Percentiles rank a stretch among this genome's conserved stretches.
phyloP scores from a whole-genome alignment of 1,140 invertebrate species.

The Psilanteris sp. region DNA sequence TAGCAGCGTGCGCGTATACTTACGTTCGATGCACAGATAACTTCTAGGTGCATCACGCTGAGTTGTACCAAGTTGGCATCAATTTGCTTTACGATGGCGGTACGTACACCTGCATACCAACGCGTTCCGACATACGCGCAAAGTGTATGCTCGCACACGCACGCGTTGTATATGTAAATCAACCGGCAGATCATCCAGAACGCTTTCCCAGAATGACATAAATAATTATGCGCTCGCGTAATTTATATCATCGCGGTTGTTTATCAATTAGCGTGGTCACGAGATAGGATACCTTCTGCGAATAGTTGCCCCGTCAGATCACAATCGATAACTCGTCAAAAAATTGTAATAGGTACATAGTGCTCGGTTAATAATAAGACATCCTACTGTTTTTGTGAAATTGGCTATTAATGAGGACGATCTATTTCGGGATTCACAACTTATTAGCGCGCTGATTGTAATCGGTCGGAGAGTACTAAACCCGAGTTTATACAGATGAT shows the following conservation, averaged over 20 bases:
- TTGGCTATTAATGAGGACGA: too few relatives aligned
- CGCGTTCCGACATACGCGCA: slow-evolving; percentile 12
- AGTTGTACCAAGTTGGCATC: slow-evolving; percentile 44
- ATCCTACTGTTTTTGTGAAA: too few relatives aligned
- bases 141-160: slow-evolving; percentile 9
- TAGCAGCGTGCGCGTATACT: slow-evolving; percentile 37
- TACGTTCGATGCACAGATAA: slow-evolving; percentile 53
- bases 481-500: too few relatives aligned
- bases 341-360: too few relatives aligned
- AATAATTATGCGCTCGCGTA: slow-evolving; percentile 20
- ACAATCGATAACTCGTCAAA: slow-evolving; percentile 32
- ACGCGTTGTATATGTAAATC: slow-evolving; percentile 33
- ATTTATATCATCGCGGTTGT: slow-evolving; percentile 31
- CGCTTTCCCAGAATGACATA: slow-evolving; percentile 32
- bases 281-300: slow-evolving; percentile 11
- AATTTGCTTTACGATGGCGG: slow-evolving; percentile 40
- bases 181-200: slow-evolving; percentile 46
- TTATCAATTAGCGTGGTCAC: slow-evolving; percentile 38
- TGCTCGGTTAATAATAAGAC: too few relatives aligned
- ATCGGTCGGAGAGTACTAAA: too few relatives aligned
- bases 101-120: slow-evolving; percentile 43
- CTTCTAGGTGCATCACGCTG: slow-evolving; percentile 45
- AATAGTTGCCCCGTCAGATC: slow-evolving; percentile 1
- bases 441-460: too few relatives aligned
- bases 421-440: too few relatives aligned